Percentiles rank a stretch among this genome's conserved stretches.
These are phyloP conservation scores for Brachypodius melanocephalos DNA, from an alignment of 2,113 vertebrate genomes.

Conservation along the genomic window DNA sequence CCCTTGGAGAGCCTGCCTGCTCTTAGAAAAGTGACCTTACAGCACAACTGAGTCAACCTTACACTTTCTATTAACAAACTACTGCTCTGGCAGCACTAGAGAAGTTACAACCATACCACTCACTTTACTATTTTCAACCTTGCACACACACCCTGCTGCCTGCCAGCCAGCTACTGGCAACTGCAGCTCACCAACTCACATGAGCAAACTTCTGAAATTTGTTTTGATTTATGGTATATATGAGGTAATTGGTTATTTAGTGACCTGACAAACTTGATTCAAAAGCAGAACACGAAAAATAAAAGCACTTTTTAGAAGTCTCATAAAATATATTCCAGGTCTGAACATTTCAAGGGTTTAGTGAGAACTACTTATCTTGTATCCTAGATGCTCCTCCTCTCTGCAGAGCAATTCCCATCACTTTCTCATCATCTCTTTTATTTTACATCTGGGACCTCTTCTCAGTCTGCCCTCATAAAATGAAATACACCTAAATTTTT, in stretches of 20 bases:
- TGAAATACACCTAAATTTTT: not conserved
- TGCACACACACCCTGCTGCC: not conserved
- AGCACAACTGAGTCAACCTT: not conserved
- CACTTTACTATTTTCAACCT: not conserved
- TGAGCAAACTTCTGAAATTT: not conserved
- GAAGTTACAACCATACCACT: not conserved
- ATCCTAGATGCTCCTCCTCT: not conserved
- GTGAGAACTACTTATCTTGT: not conserved
- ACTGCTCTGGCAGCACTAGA: not conserved
- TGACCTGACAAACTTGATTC: not conserved
- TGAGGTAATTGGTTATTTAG: not conserved
- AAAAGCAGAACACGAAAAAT: not conserved
- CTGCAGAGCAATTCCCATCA: not conserved
- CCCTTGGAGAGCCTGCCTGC: not conserved
- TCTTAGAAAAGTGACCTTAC: not conserved
- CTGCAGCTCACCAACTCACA: not conserved
- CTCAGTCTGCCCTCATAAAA: not conserved
- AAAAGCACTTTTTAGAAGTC: not conserved
- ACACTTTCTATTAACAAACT: not conserved
- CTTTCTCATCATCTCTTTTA: not conserved
- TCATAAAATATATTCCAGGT: not conserved
- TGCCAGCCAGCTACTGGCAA: not conserved
- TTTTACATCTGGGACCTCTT: not conserved
- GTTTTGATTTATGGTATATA: not conserved
- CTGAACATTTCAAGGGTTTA: not conserved